Conservation (phyloP, 2,113 vertebrate species). For the Jaculus jaculus region DNA sequence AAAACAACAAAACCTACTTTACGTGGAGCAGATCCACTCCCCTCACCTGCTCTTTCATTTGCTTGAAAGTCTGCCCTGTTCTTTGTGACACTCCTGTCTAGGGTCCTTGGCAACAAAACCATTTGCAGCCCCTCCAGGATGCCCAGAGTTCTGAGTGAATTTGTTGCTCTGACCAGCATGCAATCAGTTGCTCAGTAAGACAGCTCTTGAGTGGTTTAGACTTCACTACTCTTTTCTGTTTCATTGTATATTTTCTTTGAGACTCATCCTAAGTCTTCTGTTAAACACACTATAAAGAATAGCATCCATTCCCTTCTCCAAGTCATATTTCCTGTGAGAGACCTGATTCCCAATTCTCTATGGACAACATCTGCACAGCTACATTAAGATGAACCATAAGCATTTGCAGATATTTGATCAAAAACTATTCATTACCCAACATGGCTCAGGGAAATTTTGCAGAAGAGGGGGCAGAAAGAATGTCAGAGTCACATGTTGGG, state of each 20-base stretch:
- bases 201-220: not conserved
- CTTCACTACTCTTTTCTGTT: not conserved
- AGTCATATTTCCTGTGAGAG: not conserved
- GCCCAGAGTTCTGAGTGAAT: not conserved
- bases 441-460: too few species aligned
- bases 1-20: not conserved
- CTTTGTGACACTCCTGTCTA: not conserved
- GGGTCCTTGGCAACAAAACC: not conserved
- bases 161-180: not conserved
- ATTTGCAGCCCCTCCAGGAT: not conserved
- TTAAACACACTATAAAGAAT: conserved; percentile 5
- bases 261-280: conserved; percentile 17
- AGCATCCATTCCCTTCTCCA: not conserved
- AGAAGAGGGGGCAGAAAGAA: too few species aligned
- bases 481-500: too few species aligned
- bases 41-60: not conserved
- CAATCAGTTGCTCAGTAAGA: not conserved
- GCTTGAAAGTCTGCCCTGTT: not conserved
- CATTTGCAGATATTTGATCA: not conserved
- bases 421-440: too few species aligned
- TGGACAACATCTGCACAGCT: not conserved
- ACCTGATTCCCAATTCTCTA: not conserved
- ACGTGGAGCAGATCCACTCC: not conserved
- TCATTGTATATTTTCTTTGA: conserved; percentile 16
- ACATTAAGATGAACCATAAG: not conserved